Percentiles rank a stretch among this genome's conserved stretches.
Conservation (phyloP, 2,797 vertebrate genomes). For the Crocodylus rhombifer region DNA sequence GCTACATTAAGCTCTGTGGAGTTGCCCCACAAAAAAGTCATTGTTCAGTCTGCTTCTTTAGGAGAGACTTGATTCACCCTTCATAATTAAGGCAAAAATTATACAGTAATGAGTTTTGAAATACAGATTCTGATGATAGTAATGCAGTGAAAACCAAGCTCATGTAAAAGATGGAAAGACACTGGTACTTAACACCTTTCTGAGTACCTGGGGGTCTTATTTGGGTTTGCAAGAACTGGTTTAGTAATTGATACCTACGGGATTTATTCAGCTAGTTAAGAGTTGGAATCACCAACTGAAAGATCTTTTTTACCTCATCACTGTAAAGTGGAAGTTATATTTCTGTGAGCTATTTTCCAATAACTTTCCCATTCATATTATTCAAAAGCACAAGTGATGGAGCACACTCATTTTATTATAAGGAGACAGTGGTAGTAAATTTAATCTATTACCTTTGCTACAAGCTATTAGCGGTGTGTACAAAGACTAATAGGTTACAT, state of each 20-base stretch:
- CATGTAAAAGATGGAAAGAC: neutral
- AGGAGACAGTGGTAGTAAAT: conserved; percentile 23
- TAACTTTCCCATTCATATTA: conserved; percentile 63
- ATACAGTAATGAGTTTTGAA: neutral
- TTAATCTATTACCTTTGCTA: conserved; percentile 61
- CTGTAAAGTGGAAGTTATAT: conserved; percentile 59
- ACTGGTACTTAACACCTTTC: conserved; percentile 9
- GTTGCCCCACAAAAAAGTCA: neutral
- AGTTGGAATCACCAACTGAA: conserved; percentile 62
- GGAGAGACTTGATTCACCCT: neutral
- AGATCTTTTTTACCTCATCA: conserved; percentile 61
- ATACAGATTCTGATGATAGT: neutral
- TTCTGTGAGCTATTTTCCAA: conserved; percentile 73
- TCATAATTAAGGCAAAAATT: neutral
- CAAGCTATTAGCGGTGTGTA: conserved; percentile 53
- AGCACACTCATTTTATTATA: conserved; percentile 34
- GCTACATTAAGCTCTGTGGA: neutral
- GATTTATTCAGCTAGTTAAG: conserved; percentile 53
- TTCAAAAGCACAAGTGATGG: conserved; percentile 59
- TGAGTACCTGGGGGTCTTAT: conserved; percentile 43
- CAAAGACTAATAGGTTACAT: conserved; percentile 60
- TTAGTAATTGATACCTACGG: conserved; percentile 56
- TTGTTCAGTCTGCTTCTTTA: neutral
- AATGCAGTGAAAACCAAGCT: conserved; percentile 20
- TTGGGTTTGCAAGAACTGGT: conserved; percentile 27